Evolutionary conservation across 1,140 invertebrate species (phyloP).

Genomic region (Caerostris darwini): DNA sequence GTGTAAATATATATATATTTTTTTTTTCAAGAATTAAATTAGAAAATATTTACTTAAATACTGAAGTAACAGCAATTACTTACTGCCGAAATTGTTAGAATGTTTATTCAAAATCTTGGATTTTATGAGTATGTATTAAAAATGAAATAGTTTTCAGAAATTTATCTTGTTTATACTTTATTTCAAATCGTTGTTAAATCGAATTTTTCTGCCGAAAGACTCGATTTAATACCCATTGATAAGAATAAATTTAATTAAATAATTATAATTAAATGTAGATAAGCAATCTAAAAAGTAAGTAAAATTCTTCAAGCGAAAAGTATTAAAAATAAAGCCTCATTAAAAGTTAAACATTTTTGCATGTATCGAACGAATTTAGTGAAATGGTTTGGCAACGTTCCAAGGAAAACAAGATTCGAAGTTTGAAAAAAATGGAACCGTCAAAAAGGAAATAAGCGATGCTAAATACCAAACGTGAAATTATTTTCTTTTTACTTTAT

Average conservation of each 20-base stretch:
- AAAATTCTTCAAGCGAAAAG: neutral
- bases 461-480: conserved; percentile 14
- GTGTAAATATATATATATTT: too few relatives aligned
- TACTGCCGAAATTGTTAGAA: too few relatives aligned
- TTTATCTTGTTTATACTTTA: too few relatives aligned
- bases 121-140: too few relatives aligned
- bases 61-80: too few relatives aligned
- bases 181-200: too few relatives aligned
- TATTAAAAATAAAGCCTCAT: neutral
- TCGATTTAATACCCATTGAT: neutral
- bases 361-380: neutral
- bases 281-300: neutral
- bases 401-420: neutral
- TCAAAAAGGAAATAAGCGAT: neutral
- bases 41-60: too few relatives aligned
- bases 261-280: neutral
- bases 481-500: conserved; percentile 27
- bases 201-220: neutral
- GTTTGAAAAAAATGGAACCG: neutral
- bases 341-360: neutral
- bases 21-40: too few relatives aligned
- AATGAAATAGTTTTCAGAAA: too few relatives aligned
- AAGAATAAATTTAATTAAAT: neutral
- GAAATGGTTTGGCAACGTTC: conserved; percentile 37
- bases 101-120: too few relatives aligned